Percentiles rank a stretch among this genome's conserved stretches.
Conservation (phyloP, 2,888 invertebrate species). For the Troides aeacus region DNA sequence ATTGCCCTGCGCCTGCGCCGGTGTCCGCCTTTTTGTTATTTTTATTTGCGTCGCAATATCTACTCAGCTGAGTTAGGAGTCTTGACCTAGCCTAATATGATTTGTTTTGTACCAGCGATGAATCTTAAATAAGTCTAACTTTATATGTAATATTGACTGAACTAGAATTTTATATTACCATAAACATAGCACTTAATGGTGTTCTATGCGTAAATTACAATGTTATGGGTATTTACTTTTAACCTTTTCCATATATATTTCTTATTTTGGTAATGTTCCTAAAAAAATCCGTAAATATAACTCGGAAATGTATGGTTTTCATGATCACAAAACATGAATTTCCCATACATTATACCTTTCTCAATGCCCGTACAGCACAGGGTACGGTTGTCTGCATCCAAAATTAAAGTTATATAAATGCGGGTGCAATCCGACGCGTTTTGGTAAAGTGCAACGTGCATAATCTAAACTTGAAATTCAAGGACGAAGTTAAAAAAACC, state of each 20-base stretch:
- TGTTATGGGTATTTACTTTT: not conserved
- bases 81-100: slow-evolving; percentile 76
- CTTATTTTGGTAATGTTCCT: not conserved
- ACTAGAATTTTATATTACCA: not conserved
- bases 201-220: not conserved
- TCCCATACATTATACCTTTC: slow-evolving; percentile 3
- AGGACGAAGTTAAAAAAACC: slow-evolving; percentile 69
- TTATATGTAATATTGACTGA: not conserved
- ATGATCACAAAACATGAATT: not conserved
- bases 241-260: too few species aligned
- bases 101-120: slow-evolving; percentile 53
- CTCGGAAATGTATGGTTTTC: not conserved
- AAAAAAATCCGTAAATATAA: not conserved
- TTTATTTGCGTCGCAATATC: slow-evolving; percentile 55
- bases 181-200: not conserved
- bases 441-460: slow-evolving; percentile 54
- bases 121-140: slow-evolving; percentile 3
- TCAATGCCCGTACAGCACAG: not conserved
- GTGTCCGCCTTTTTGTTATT: slow-evolving; percentile 51
- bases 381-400: slow-evolving; percentile 10
- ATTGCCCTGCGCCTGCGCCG: slow-evolving; percentile 61
- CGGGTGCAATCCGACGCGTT: slow-evolving; percentile 43
- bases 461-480: slow-evolving; percentile 79
- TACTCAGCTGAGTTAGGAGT: slow-evolving; percentile 67
- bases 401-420: slow-evolving; percentile 30